Evolutionary conservation across 2,888 invertebrate genomes (phyloP).

Genomic region (Cephus runcator): DNA sequence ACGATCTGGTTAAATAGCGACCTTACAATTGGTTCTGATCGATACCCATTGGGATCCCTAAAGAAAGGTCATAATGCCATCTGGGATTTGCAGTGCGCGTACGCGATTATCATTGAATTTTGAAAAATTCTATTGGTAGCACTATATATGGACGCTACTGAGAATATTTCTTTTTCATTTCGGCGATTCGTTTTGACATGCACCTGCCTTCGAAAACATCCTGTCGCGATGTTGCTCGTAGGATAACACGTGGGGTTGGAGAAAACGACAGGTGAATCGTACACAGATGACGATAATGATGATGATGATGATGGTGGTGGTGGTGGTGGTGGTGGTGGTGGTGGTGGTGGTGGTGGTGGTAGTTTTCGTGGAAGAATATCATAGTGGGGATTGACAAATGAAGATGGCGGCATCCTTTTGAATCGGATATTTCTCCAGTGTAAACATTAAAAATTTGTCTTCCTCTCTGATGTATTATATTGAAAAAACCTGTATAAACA

Average conservation of each 20-base stretch:
- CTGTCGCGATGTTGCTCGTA: background rate
- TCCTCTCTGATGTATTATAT: background rate
- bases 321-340: background rate
- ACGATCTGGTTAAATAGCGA: background rate
- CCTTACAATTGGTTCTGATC: background rate
- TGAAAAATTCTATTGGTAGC: background rate
- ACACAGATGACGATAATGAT: background rate
- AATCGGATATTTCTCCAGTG: conserved; percentile 24
- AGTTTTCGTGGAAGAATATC: background rate
- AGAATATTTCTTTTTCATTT: background rate
- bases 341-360: background rate
- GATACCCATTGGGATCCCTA: background rate
- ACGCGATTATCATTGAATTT: background rate
- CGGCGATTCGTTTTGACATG: background rate
- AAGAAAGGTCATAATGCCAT: background rate
- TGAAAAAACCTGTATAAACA: background rate
- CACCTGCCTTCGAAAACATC: background rate
- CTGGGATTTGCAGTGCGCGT: background rate
- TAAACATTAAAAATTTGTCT: background rate
- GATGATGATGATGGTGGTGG: background rate
- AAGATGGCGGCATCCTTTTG: conserved; percentile 35
- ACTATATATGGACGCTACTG: background rate
- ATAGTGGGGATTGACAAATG: conserved; percentile 42
- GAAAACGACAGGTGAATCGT: background rate
- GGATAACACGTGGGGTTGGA: background rate